Base-by-base conservation (phyloP, 2,888 invertebrate genomes). In the Sphaerophoria taeniata region DNA sequence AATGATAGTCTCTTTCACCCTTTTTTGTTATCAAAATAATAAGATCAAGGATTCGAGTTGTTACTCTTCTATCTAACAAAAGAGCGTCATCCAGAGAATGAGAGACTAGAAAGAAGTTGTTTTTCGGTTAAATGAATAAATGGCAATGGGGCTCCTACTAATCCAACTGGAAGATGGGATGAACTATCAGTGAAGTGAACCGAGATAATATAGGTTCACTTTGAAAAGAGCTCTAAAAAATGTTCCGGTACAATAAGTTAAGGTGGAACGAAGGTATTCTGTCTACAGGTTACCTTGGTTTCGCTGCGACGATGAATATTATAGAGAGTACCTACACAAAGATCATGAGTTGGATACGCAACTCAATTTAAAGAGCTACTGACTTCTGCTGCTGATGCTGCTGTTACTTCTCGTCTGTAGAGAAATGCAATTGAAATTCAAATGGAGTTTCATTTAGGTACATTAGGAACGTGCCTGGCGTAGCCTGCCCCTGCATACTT, bases 391-490 rank as follows among this genome's bases (percentile, higher is more conserved):
- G n/a, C n/a, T 43, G 36, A 36, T 6, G 36, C 36, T 36, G 36
- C 7, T 6, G 60, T 6, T 36, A 43, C 76, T 49, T 7, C 4
- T 6, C 36, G 4, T n/a, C n/a, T 2, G 24, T 24, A 24, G n/a
- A 2, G 33, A 53, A 73, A 82, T 82, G 77, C 82, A 77, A 82
- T 82, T 82, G 82, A 82, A 77, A 82, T 82, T 82, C 82, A 82
- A 82, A 82, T 82, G 69, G 82, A 77, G 82, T 82, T 77, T 77
- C 69, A 82, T 82, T 67, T 82, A n/a, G n/a, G n/a, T n/a, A 77
- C 82, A 82, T 77, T 82, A 72, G 72, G 69, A 73, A 82, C 77
- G 77, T 77, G 77, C 47, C 77, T 65, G 67, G 67, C 72, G 24
- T 77, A 69, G 77, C 77, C 56, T 82, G n/a, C n/a, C n/a, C n/a